phyloP scores from a whole-genome alignment of 64 coral and sea anemone species.

The Stichodactyla helianthus region DNA sequence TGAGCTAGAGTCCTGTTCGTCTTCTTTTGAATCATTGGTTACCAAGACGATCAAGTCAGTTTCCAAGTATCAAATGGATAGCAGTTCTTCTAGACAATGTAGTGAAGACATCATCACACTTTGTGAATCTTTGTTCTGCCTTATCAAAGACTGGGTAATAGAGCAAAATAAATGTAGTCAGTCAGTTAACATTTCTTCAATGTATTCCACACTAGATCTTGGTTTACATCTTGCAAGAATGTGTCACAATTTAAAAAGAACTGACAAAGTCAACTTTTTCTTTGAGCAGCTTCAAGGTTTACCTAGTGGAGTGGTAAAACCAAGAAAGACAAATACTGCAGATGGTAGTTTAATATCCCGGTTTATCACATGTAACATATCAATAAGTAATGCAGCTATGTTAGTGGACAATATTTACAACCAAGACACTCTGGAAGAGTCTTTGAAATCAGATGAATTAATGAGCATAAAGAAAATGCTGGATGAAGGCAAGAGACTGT shows the following conservation, averaged over 20 bases:
- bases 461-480: neutral
- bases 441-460: neutral
- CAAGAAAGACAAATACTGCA: conserved; percentile 15
- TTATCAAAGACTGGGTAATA: neutral
- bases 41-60: conserved; percentile 38
- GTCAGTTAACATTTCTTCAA: neutral
- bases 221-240: conserved; percentile 51
- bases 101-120: neutral
- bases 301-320: neutral
- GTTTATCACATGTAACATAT: neutral
- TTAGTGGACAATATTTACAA: neutral
- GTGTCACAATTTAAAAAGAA: conserved; percentile 11
- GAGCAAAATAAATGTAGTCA: neutral
- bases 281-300: conserved; percentile 40
- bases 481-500: neutral
- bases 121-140: neutral
- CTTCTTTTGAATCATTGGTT: conserved; percentile 23
- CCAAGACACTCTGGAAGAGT: neutral
- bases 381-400: neutral
- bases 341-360: conserved; percentile 3
- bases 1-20: conserved; percentile 8
- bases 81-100: neutral
- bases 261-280: conserved; percentile 11
- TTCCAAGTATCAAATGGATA: conserved; percentile 50
- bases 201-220: conserved; percentile 33